Conservation (phyloP, 92 coral and sea anemone species). For the Plumapathes pennacea region DNA sequence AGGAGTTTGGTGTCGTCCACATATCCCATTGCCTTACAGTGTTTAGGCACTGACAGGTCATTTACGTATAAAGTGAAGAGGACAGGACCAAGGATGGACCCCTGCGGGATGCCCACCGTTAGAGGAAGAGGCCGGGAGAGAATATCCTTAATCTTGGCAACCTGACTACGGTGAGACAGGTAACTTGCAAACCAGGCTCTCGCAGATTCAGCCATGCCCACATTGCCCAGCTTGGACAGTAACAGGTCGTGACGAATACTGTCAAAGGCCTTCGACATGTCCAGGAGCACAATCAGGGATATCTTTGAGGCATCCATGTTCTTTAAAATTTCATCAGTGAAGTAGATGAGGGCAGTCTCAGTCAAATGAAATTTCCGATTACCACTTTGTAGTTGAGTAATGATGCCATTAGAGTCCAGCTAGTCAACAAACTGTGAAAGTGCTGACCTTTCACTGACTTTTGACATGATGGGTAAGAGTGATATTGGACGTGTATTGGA, state of each 20-base stretch:
- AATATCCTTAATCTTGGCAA: constrained; percentile 4
- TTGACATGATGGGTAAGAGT: constrained; percentile 16
- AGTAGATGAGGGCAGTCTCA: constrained; percentile 22
- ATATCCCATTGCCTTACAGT: constrained; percentile 19
- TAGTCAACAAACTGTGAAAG: constrained; percentile 14
- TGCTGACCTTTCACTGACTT: constrained; percentile 11
- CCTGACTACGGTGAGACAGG: constrained; percentile 21
- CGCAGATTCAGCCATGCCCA: constrained; percentile 19
- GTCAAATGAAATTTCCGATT: constrained; percentile 16
- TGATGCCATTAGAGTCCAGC: constrained; percentile 1
- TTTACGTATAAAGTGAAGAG: constrained; percentile 23
- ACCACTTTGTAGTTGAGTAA: constrained; percentile 2
- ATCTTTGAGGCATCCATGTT: constrained; percentile 26
- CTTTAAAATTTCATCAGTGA: constrained; percentile 15
- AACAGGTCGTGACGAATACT: constrained; percentile 24
- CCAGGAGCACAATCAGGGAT: constrained; percentile 20
- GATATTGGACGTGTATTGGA: constrained; percentile 4
- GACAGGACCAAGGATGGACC: constrained; percentile 31
- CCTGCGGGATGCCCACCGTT: constrained; percentile 20
- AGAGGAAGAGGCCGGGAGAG: constrained; percentile 18
- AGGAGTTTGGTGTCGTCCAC: constrained; percentile 30
- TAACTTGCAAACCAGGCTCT: constrained; percentile 25
- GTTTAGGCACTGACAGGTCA: constrained; percentile 19
- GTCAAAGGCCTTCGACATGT: constrained; percentile 39
- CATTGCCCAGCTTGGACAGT: constrained; percentile 20